Evolutionary conservation across 2,888 invertebrate genomes (phyloP).

Genomic region (Sinopyrophorus schimmeli): DNA sequence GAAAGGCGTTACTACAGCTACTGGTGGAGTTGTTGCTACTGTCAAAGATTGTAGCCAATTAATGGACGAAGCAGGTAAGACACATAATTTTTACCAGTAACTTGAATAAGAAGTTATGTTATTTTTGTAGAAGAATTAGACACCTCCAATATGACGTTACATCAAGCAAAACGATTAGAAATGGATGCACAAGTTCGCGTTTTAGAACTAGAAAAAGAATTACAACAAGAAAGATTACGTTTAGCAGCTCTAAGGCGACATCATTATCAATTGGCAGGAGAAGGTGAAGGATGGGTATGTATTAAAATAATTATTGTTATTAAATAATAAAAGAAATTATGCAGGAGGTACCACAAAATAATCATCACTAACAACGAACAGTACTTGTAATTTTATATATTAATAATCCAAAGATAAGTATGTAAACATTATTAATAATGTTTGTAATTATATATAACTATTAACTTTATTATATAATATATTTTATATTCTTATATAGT

Average conservation of each 20-base stretch:
- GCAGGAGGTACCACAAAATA: conserved; percentile 8
- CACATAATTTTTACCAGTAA: neutral
- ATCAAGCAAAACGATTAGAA: conserved; percentile 93
- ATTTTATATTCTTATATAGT: conserved; percentile 28
- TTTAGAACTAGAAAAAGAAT: conserved; percentile 86
- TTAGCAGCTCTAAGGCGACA: conserved; percentile 86
- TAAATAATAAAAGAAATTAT: too few relatives aligned
- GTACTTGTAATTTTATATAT: neutral
- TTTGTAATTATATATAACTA: conserved; percentile 15
- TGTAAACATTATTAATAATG: conserved; percentile 12
- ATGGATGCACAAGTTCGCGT: conserved; percentile 97
- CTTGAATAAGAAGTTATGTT: neutral
- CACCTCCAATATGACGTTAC: conserved; percentile 84
- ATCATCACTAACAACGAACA: conserved; percentile 13
- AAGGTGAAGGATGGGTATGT: conserved; percentile 57
- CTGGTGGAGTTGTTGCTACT: conserved; percentile 88
- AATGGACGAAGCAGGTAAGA: conserved; percentile 76
- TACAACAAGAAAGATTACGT: conserved; percentile 84
- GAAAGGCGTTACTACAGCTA: conserved; percentile 85
- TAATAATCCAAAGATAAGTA: conserved; percentile 16
- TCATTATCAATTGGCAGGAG: conserved; percentile 86
- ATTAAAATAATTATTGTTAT: neutral
- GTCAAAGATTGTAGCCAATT: conserved; percentile 87
- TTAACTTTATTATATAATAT: conserved; percentile 26
- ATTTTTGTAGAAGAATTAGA: conserved; percentile 74